Percentiles rank a stretch among this genome's conserved stretches.
Evolutionary conservation across 2,888 invertebrate genomes (phyloP).

Genomic region (Nudaria mundana): DNA sequence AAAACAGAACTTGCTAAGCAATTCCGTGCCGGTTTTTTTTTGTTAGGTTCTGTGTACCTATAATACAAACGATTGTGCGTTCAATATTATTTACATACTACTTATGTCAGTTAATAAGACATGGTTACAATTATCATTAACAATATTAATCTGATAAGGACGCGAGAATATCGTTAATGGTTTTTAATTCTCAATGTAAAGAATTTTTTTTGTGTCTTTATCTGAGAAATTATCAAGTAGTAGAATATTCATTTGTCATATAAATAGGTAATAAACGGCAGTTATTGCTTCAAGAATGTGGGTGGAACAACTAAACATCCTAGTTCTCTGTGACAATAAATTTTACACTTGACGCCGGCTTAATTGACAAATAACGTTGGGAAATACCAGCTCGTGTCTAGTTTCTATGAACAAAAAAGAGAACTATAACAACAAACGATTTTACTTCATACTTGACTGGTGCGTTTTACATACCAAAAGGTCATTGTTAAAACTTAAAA

Average conservation of each 20-base stretch:
- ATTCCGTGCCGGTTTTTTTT: background rate
- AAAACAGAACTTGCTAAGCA: slow-evolving; percentile 6
- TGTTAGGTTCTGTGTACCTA: background rate
- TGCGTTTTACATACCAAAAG: slow-evolving; percentile 13
- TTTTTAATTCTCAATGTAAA: background rate
- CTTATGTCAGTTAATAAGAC: no score
- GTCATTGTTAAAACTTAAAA: slow-evolving; percentile 10
- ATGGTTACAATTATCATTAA: slow-evolving; percentile 1
- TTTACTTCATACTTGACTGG: slow-evolving; percentile 10
- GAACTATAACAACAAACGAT: slow-evolving; percentile 17
- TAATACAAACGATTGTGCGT: background rate
- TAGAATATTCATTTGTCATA: no score
- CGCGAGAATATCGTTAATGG: slow-evolving; percentile 5
- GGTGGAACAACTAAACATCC: slow-evolving; percentile 9
- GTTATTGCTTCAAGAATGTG: no score
- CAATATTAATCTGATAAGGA: slow-evolving; percentile 1
- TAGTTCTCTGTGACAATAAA: slow-evolving; percentile 23
- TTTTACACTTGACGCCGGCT: slow-evolving; percentile 33
- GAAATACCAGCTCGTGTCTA: slow-evolving; percentile 32
- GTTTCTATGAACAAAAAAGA: slow-evolving; percentile 15
- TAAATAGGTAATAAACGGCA: no score
- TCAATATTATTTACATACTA: background rate
- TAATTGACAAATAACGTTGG: slow-evolving; percentile 33
- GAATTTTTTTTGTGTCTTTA: no score
- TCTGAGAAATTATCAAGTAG: no score